Evolutionary conservation across 2,113 vertebrate species (phyloP), one percentile per base, ranked within the genome.

Genomic region (Marmota monax): DNA sequence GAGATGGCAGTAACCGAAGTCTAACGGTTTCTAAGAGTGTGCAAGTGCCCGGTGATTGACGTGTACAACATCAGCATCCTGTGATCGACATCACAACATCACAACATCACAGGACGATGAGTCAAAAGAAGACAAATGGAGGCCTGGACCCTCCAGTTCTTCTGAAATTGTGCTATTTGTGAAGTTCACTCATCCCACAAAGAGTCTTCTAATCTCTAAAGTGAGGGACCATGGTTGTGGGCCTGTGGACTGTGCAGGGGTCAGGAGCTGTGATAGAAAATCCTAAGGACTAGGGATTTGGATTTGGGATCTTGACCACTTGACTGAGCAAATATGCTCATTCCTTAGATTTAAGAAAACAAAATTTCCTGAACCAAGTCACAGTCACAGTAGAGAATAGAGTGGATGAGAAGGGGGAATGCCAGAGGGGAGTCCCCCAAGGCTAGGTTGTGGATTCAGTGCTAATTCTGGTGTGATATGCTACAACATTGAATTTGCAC

Each of bases 391-490:
- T 98, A 98, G 98, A 98, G 98, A 98, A 98, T 53, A 98, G 88
- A 99, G 98, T 98, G 98, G 98, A 98, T 98, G 98, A 98, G 98
- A 97, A 97, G 97, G 85, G 84, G 80, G 88, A 91, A 91, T 78
- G 63, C 76, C 63, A 83, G 88, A 96, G 86, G 37, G 90, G 95
- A 94, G 96, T 92, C 51, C 96, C 94, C 92, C 56, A 5, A 92
- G 63, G 95, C 93, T 94, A 91, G 94, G 96, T 94, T 97, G 97
- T 97, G 88, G 91, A 94, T 94, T 98, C 98, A 98, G 98, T 98
- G 98, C 98, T 98, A 97, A 98, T 97, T 96, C 98, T 98, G 96
- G 34, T 95, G 98, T 96, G 96, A 98, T 99, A 99, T 99, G 99
- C 99, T 99, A 98, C 99, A 98, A 98, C 98, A 99, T 45, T 98